Conservation (phyloP, 2,113 vertebrate species). For the Larimichthys crocea region DNA sequence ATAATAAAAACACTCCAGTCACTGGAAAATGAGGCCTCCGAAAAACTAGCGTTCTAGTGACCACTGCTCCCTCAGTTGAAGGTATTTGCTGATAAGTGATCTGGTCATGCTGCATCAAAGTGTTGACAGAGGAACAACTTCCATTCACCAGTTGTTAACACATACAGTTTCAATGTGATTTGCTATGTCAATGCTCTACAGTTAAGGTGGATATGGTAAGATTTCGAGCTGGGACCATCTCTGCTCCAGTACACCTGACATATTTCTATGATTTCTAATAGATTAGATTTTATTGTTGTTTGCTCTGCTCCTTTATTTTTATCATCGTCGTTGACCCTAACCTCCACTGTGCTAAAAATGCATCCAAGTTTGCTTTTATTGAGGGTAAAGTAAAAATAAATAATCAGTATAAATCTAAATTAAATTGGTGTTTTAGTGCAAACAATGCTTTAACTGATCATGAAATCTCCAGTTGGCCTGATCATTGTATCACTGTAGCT, state of each 20-base stretch:
- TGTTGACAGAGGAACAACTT: constrained; percentile 47
- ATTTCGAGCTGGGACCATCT: constrained; percentile 48
- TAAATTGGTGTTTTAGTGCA: not conserved
- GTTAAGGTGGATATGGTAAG: constrained; percentile 53
- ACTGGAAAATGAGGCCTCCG: constrained; percentile 58
- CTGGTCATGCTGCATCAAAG: constrained; percentile 16
- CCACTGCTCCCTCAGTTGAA: constrained; percentile 24
- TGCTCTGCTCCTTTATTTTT: constrained; percentile 40
- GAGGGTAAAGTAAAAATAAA: constrained; percentile 4
- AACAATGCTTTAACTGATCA: not conserved
- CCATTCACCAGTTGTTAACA: constrained; percentile 49
- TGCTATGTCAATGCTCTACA: constrained; percentile 28
- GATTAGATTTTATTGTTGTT: constrained; percentile 65
- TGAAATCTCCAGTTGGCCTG: not conserved
- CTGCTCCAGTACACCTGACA: constrained; percentile 19
- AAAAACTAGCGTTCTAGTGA: constrained; percentile 26
- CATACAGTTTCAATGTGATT: constrained; percentile 27
- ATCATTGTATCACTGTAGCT: not conserved
- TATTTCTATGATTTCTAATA: constrained; percentile 58
- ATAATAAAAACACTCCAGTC: constrained; percentile 45
- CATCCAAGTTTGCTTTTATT: constrained; percentile 19
- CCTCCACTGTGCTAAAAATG: not conserved
- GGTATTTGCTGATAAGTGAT: constrained; percentile 32
- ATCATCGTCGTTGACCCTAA: not conserved
- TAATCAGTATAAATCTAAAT: not conserved